phyloP scores from a whole-genome alignment of 2,888 invertebrate species.

The Pollenia griseotomentosa region DNA sequence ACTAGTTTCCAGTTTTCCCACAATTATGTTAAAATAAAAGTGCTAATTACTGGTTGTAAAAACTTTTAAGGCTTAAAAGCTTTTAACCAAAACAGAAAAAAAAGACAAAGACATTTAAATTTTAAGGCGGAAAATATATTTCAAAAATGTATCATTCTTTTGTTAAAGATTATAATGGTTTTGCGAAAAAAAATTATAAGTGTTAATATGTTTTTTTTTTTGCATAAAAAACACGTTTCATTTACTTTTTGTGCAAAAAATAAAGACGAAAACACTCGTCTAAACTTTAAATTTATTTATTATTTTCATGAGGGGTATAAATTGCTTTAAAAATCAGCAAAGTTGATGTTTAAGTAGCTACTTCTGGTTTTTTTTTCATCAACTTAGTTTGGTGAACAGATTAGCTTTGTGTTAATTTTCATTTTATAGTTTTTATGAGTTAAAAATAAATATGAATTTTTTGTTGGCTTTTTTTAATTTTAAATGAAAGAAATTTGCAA shows the following conservation, averaged over 20 bases:
- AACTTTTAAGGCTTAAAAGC: not conserved
- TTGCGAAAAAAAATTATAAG: slow-evolving; percentile 18
- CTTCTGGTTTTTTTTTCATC: not conserved
- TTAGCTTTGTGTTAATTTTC: not conserved
- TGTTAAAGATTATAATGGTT: slow-evolving; percentile 1
- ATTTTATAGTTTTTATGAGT: not conserved
- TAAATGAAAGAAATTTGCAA: slow-evolving; percentile 19
- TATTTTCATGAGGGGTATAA: not conserved
- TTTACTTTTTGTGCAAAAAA: slow-evolving; percentile 1
- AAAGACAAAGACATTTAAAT: not conserved
- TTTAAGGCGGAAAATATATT: slow-evolving; percentile 12
- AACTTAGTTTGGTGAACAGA: not conserved
- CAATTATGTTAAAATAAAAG: slow-evolving; percentile 29
- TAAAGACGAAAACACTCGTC: not conserved
- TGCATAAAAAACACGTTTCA: slow-evolving; percentile 24
- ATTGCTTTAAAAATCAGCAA: not conserved
- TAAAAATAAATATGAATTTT: slow-evolving; percentile 15
- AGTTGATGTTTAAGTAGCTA: not conserved
- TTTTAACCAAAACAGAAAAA: not conserved
- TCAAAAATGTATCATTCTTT: not conserved
- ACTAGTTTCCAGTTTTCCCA: slow-evolving; percentile 56
- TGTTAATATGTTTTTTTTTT: not conserved
- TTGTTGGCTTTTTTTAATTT: not conserved
- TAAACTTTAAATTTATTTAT: not conserved
- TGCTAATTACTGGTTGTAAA: slow-evolving; percentile 15